Conservation (phyloP, 2,113 vertebrate species). For the Ploceus nigricollis region DNA sequence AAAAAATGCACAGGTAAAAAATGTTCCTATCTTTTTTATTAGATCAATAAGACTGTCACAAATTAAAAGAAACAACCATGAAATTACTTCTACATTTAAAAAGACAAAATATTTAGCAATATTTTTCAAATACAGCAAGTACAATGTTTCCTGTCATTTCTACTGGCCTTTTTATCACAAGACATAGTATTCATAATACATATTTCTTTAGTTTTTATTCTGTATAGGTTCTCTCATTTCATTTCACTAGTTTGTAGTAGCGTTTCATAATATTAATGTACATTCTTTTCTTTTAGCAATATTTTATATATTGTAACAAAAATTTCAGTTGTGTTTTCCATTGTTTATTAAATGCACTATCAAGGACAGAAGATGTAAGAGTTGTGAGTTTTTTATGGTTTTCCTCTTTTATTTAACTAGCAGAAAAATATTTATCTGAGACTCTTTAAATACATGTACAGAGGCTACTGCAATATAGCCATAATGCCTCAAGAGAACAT, state of each 20-base stretch:
- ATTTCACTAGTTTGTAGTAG: background rate
- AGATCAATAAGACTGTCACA: background rate
- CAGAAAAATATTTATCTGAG: background rate
- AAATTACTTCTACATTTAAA: background rate
- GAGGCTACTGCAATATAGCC: background rate
- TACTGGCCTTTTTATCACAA: background rate
- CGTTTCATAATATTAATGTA: background rate
- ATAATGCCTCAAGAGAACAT: background rate
- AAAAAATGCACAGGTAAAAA: background rate
- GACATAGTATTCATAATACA: background rate
- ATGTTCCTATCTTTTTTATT: background rate
- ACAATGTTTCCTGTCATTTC: background rate
- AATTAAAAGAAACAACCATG: background rate
- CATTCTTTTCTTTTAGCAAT: background rate
- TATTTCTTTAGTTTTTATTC: background rate
- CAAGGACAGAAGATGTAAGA: background rate
- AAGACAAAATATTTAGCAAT: background rate
- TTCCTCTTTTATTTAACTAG: background rate
- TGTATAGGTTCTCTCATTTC: background rate
- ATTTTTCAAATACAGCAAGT: background rate
- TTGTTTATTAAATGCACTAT: background rate
- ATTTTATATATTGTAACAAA: background rate
- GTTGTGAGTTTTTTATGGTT: background rate
- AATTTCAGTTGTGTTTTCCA: background rate
- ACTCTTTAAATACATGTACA: background rate